Percentiles rank a stretch among this genome's conserved stretches.
Conservation (phyloP, 2,797 vertebrate species). For the Thripadectes ignobilis region DNA sequence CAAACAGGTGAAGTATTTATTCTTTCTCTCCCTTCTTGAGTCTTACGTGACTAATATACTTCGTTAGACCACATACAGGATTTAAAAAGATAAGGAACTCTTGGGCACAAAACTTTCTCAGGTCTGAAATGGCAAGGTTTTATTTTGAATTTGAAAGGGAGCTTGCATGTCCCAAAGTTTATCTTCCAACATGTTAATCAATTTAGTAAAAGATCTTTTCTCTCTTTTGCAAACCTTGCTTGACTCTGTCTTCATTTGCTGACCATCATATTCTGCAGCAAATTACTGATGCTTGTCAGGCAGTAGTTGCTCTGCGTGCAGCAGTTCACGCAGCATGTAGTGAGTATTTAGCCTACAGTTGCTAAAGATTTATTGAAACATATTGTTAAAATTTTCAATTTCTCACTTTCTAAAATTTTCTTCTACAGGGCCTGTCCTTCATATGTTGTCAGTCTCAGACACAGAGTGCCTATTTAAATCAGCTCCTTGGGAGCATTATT, state of each 20-base stretch:
- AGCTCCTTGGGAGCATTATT: conserved; percentile 86
- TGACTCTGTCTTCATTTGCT: not conserved
- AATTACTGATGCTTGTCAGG: not conserved
- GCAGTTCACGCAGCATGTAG: not conserved
- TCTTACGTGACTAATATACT: not conserved
- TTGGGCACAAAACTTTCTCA: not conserved
- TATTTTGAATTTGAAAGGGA: not conserved
- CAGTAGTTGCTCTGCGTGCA: not conserved
- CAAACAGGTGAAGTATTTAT: not conserved
- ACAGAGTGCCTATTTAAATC: conserved; percentile 86
- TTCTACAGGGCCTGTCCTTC: conserved; percentile 86
- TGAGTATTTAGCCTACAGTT: not conserved
- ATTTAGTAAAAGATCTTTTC: not conserved
- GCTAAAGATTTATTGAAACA: not conserved
- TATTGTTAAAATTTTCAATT: not conserved
- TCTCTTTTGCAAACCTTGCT: not conserved
- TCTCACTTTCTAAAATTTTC: not conserved
- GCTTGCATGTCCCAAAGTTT: not conserved
- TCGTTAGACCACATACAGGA: not conserved
- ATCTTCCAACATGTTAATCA: not conserved
- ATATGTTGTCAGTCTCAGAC: conserved; percentile 85
- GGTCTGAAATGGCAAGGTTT: not conserved
- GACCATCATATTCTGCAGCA: not conserved
- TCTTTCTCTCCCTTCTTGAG: not conserved
- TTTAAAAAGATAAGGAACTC: not conserved